Base-by-base conservation (phyloP, 2,888 invertebrate genomes). In the Scelioninae gen. 1 region DNA sequence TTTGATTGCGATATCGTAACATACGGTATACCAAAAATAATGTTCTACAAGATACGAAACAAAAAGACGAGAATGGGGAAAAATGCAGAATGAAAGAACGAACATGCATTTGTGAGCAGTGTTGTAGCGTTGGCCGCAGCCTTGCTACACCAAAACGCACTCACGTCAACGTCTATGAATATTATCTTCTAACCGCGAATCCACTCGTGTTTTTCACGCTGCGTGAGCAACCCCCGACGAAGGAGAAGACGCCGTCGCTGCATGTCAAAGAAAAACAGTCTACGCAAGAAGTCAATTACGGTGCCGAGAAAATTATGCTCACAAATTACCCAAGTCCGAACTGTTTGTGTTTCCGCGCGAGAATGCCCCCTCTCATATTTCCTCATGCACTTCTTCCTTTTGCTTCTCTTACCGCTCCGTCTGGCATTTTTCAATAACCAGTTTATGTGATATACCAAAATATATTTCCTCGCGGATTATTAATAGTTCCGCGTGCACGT, bases 401-500 rank as follows among this genome's bases (percentile, higher is more conserved):
- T n/a, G n/a, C n/a, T n/a, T n/a, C n/a, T n/a, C n/a, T n/a, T n/a
- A n/a, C n/a, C n/a, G n/a, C n/a, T n/a, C n/a, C n/a, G 43, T 29
- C 23, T 16, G 15, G 5, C n/a, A 29, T 51, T 47, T 65, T 65
- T 65, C 51, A 51, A 65, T 38, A 34, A 34, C 29, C 31, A n/a
- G n/a, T n/a, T 38, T 58, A 62, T 63, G 65, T 38, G 49, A 55
- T 66, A 31, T 38, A 40, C 15, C 51, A 10, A 6, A 68, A 68
- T 45, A n/a, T 62, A 60, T 51, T 58, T 58, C 16, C 32, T 47
- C 62, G 47, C 29, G 29, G 31, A 56, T 74, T 85, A 85, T 85
- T 84, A 84, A 84, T 83, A 81, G 79, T 29, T 56, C 56, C 51
- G 58, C 69, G 71, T 78, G 76, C 47, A 82, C 81, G 10, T 82